Evolutionary conservation across 2,113 vertebrate species (phyloP).

Genomic region (Crypturellus undulatus): DNA sequence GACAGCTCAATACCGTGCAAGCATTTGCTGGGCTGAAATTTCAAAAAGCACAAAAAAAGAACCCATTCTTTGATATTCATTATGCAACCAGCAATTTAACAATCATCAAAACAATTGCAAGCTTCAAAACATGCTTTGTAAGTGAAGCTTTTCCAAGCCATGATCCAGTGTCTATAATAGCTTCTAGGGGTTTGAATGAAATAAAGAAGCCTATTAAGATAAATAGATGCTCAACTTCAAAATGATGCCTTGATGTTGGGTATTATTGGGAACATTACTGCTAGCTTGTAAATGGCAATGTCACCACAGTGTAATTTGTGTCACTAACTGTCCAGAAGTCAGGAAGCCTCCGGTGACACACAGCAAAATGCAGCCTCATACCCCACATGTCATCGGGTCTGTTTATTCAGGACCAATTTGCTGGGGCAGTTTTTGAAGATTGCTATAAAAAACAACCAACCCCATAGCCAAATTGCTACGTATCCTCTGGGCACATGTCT

Average conservation of each 20-base stretch:
- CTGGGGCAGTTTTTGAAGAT: not conserved
- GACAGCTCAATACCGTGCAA: not conserved
- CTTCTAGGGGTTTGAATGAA: slow-evolving; percentile 38
- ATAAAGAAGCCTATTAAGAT: slow-evolving; percentile 69
- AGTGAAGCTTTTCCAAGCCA: slow-evolving; percentile 64
- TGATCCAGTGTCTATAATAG: slow-evolving; percentile 19
- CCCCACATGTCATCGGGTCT: not conserved
- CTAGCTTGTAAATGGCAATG: slow-evolving; percentile 15
- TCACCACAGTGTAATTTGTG: slow-evolving; percentile 41
- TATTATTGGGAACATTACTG: slow-evolving; percentile 33
- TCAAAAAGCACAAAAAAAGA: slow-evolving; percentile 27
- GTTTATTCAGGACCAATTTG: not conserved
- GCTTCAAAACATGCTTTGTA: slow-evolving; percentile 57
- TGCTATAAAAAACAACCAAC: not conserved
- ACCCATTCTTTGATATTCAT: not conserved
- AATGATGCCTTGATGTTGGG: slow-evolving; percentile 32
- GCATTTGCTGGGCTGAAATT: slow-evolving; percentile 5
- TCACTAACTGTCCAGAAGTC: slow-evolving; percentile 51
- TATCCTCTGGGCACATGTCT: not conserved
- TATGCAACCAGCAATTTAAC: slow-evolving; percentile 23
- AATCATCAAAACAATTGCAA: slow-evolving; percentile 24
- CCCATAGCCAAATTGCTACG: not conserved
- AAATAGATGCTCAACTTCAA: slow-evolving; percentile 58
- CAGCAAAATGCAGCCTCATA: not conserved
- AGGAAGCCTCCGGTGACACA: not conserved